Conservation (phyloP, 2,888 invertebrate species). For the Macaria notata region DNA sequence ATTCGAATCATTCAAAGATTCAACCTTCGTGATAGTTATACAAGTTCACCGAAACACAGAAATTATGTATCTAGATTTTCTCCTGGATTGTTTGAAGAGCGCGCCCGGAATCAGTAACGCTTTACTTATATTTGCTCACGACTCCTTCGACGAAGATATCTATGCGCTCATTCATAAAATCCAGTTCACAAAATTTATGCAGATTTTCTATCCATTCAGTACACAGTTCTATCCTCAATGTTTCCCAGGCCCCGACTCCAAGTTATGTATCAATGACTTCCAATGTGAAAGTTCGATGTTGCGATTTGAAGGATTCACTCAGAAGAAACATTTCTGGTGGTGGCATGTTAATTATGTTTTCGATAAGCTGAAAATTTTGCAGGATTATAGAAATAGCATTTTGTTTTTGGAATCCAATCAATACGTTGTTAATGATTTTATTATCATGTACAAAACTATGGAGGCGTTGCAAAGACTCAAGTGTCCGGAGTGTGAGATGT, state of each 20-base stretch:
- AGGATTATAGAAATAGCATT: slow-evolving; percentile 33
- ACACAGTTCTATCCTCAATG: slow-evolving; percentile 47
- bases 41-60: slow-evolving; percentile 45
- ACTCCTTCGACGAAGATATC: slow-evolving; percentile 35
- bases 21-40: slow-evolving; percentile 43
- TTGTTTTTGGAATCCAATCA: slow-evolving; percentile 46
- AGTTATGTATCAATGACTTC: slow-evolving; percentile 41
- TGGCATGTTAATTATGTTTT: slow-evolving; percentile 53
- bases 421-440: slow-evolving; percentile 47
- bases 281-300: slow-evolving; percentile 35
- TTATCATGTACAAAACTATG: slow-evolving; percentile 41
- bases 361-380: slow-evolving; percentile 36
- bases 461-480: slow-evolving; percentile 21
- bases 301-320: slow-evolving; percentile 38
- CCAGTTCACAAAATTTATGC: slow-evolving; percentile 43
- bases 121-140: slow-evolving; percentile 48
- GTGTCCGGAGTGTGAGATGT: slow-evolving; percentile 46
- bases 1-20: slow-evolving; percentile 18
- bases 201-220: slow-evolving; percentile 50
- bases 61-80: slow-evolving; percentile 36
- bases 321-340: slow-evolving; percentile 57
- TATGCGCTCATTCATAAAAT: slow-evolving; percentile 34
- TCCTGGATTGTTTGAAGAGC: slow-evolving; percentile 40
- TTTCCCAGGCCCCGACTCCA: slow-evolving; percentile 48
- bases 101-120: slow-evolving; percentile 41